Evolutionary conservation across 2,888 invertebrate species (phyloP).

Genomic region (Tigriopus californicus): DNA sequence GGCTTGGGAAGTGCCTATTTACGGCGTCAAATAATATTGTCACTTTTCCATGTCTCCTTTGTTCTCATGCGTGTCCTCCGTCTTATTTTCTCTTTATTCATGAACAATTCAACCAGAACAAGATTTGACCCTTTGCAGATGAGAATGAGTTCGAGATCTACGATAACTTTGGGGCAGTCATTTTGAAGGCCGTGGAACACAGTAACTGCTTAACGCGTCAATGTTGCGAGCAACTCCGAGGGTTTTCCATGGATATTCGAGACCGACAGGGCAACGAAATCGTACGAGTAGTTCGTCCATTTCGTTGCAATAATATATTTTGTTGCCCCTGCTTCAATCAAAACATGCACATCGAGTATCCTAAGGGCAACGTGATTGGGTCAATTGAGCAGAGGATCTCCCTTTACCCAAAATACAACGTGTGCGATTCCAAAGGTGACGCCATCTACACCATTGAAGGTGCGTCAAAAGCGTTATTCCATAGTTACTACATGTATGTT

Average conservation of each 20-base stretch:
- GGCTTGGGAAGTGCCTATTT: no score
- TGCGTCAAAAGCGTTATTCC: no score
- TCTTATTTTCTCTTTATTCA: no score
- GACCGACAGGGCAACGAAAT: background rate
- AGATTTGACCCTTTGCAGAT: no score
- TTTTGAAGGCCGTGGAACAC: background rate
- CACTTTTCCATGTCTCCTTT: no score
- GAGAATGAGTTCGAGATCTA: background rate
- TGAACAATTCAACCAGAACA: no score
- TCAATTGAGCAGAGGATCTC: background rate
- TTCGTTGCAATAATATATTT: background rate
- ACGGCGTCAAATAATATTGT: no score
- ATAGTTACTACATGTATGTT: no score
- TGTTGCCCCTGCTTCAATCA: constrained; percentile 5
- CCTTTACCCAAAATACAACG: no score
- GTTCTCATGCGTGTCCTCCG: no score
- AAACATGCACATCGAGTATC: background rate
- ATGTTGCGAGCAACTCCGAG: constrained; percentile 4
- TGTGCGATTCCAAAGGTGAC: no score
- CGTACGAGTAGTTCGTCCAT: background rate
- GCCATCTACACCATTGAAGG: no score
- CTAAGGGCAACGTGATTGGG: background rate
- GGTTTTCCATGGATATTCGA: background rate
- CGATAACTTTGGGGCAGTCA: background rate
- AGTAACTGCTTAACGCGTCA: background rate